These are phyloP conservation scores for Brachyopa scutellaris DNA, from an alignment of 2,888 invertebrate species.

Conservation along the genomic window DNA sequence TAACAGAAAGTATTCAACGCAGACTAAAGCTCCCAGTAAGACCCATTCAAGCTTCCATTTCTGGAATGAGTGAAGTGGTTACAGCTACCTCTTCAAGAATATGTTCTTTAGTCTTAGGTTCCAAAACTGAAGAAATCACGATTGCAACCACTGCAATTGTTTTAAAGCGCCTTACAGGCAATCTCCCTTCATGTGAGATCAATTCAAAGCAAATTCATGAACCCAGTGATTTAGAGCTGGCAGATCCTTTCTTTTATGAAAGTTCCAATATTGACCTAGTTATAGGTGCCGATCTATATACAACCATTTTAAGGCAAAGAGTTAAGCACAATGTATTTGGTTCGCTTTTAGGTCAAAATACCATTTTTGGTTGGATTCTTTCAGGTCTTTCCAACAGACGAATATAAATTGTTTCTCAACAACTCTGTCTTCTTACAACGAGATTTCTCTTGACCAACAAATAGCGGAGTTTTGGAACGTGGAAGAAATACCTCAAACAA, in stretches of 20 bases:
- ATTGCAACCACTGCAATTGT: background rate
- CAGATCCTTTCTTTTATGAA: background rate
- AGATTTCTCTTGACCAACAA: background rate
- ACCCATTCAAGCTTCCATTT: constrained; percentile 6
- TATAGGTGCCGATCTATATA: background rate
- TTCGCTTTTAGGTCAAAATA: constrained; percentile 1
- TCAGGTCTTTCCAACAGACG: background rate
- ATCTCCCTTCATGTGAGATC: background rate
- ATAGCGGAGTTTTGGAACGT: constrained; percentile 9
- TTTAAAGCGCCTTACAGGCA: background rate
- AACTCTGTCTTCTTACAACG: background rate
- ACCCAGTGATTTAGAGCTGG: background rate
- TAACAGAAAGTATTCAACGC: background rate
- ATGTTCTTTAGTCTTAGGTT: background rate
- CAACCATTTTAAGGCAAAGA: background rate
- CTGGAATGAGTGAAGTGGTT: constrained; percentile 1
- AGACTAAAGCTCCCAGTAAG: background rate
- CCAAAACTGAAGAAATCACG: background rate
- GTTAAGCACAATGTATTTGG: background rate
- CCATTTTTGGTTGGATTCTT: constrained; percentile 7
- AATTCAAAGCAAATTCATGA: background rate
- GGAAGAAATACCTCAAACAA: background rate
- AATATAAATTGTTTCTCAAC: constrained; percentile 5
- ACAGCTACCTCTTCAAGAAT: background rate
- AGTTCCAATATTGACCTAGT: background rate